Base-by-base conservation (phyloP, 2,888 invertebrate genomes). In the Cylloceria caligata region DNA sequence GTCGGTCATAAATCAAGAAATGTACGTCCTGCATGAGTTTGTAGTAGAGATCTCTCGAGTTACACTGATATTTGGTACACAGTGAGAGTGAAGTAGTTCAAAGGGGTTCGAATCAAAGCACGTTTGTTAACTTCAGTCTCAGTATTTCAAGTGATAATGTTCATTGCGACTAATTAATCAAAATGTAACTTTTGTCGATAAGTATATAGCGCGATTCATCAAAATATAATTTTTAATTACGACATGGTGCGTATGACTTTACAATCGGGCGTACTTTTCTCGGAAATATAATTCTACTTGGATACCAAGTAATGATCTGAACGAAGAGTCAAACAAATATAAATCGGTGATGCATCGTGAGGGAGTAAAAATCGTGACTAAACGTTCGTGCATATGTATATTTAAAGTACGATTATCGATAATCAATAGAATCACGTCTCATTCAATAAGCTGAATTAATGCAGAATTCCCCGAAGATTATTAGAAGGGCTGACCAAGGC, bases 131-230 rank as follows among this genome's bases (percentile, higher is more conserved):
- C 60, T 72, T 36, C 34, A 49, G 52, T 65, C 16, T 19, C 39
- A 2, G 49, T 55, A 60, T 60, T 67, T 52, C 24, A 39, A 39
- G 13, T 16, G 67, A 72, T 68, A 77, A 76, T 73, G 36, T 76
- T 77, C 45, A 77, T 72, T 76, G 60, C 72, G 19, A 42, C 60
- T 27, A 81, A 81, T 81, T 81, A 81, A 81, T 76, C 81, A 77
- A 64, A 45, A 13, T n/a, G 34, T 19, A 67, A 81, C 76, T 76
- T 73, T 77, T 62, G 27, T 11, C 45, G 72, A 77, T 77, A 77
- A 80, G 42, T n/a, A 30, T 7, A 52, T n/a, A 42, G 11, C 11
- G 36, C 11, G 52, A 34, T 19, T 55, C 27, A 42, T 81, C 19
- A 19, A 55, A n/a, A n/a, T n/a, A n/a, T n/a, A n/a, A n/a, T n/a